These are phyloP conservation scores for Mythimna impura DNA, from an alignment of 2,888 invertebrate species.

Conservation along the genomic window DNA sequence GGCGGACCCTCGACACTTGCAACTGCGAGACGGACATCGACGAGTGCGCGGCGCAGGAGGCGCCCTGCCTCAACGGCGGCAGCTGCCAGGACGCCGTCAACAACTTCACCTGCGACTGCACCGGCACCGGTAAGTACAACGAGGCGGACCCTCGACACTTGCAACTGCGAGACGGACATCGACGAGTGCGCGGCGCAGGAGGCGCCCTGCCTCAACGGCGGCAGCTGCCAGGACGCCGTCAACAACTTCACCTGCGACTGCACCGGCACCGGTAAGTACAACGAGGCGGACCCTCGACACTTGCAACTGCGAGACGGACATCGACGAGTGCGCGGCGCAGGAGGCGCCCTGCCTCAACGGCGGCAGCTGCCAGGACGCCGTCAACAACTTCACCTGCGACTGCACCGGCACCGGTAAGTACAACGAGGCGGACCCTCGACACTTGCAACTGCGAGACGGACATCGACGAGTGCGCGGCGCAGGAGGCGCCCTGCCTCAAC, in stretches of 20 bases:
- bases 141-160: no score
- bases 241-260: slow-evolving; percentile 95
- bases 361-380: slow-evolving; percentile 93
- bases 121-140: slow-evolving; percentile 84
- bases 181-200: slow-evolving; percentile 93
- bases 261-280: slow-evolving; percentile 86
- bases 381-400: slow-evolving; percentile 94
- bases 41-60: slow-evolving; percentile 92
- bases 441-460: slow-evolving; percentile 92
- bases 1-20: slow-evolving; percentile 28
- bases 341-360: slow-evolving; percentile 92
- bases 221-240: slow-evolving; percentile 93
- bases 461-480: slow-evolving; percentile 93
- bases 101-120: slow-evolving; percentile 95
- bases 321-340: slow-evolving; percentile 93
- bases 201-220: slow-evolving; percentile 93
- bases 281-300: no score
- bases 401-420: slow-evolving; percentile 91
- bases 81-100: slow-evolving; percentile 93
- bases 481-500: slow-evolving; percentile 92
- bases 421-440: no score
- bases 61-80: slow-evolving; percentile 93
- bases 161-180: slow-evolving; percentile 93
- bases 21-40: slow-evolving; percentile 94
- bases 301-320: slow-evolving; percentile 93